phyloP scores from a whole-genome alignment of 2,888 invertebrate genomes.

The Mesodorylaimus sp. region DNA sequence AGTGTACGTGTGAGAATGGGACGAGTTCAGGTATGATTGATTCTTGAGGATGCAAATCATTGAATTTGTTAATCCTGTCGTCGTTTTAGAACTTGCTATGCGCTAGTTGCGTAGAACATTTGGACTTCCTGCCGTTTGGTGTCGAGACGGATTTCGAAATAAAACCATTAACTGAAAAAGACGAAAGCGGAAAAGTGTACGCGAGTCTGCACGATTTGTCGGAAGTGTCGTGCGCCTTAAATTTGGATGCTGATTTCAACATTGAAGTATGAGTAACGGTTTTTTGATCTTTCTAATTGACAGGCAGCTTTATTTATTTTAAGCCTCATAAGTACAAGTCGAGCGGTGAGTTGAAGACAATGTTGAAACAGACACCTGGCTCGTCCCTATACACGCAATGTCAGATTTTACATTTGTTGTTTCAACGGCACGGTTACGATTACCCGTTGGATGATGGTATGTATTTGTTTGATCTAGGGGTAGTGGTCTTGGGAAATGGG shows the following conservation, averaged over 20 bases:
- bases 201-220: conserved; percentile 88
- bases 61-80: conserved; percentile 35
- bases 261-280: conserved; percentile 1
- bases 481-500: too few relatives aligned
- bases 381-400: conserved; percentile 16
- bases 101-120: conserved; percentile 94
- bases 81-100: conserved; percentile 80
- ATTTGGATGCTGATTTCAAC: conserved; percentile 1
- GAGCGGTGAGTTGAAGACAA: conserved; percentile 6
- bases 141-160: conserved; percentile 46
- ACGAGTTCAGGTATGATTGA: conserved; percentile 34
- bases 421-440: conserved; percentile 2
- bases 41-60: not conserved
- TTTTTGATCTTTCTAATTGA: not conserved
- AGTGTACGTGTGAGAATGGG: conserved; percentile 88
- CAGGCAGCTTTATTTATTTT: not conserved
- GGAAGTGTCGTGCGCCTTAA: conserved; percentile 39
- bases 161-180: conserved; percentile 64
- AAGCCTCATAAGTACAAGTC: conserved; percentile 5
- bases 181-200: conserved; percentile 43
- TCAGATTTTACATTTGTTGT: not conserved
- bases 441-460: conserved; percentile 9
- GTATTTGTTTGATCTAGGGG: too few relatives aligned
- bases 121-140: conserved; percentile 63
- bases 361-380: conserved; percentile 7